Evolutionary conservation across 1,140 invertebrate genomes (phyloP).

Genomic region (Danaus melanippus): DNA sequence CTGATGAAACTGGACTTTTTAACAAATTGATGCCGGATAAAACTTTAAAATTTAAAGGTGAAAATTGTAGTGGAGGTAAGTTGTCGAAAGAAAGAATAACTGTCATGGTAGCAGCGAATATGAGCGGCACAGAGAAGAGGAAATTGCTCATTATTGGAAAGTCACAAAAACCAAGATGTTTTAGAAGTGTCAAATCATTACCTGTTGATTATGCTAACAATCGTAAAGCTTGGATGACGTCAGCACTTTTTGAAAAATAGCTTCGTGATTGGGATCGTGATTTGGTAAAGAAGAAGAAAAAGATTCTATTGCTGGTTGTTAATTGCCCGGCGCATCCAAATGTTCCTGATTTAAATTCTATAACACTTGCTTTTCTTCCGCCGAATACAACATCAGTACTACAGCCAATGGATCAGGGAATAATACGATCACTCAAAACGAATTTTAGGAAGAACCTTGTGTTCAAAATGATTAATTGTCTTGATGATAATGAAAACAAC

Average conservation of each 20-base stretch:
- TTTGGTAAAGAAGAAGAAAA: conserved; percentile 13
- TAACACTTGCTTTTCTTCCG: conserved; percentile 16
- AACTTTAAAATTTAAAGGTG: conserved; percentile 23
- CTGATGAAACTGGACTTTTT: conserved; percentile 15
- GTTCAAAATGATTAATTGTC: conserved; percentile 21
- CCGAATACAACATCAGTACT: conserved; percentile 11
- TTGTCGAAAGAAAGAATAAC: conserved; percentile 9
- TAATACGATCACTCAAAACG: conserved; percentile 28
- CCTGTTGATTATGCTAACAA: conserved; percentile 28
- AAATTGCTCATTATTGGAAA: conserved; percentile 22
- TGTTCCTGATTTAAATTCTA: conserved; percentile 17
- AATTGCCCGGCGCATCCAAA: conserved; percentile 21
- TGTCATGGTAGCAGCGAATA: conserved; percentile 9
- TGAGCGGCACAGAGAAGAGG: conserved; percentile 14
- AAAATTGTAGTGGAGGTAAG: conserved; percentile 2
- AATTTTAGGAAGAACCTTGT: conserved; percentile 28
- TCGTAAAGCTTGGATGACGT: conserved; percentile 24
- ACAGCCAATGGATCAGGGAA: conserved; percentile 15
- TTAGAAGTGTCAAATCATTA: conserved; percentile 16
- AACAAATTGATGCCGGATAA: conserved; percentile 16
- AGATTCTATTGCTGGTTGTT: conserved; percentile 23
- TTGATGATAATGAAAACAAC: conserved; percentile 24
- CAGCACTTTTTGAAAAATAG: conserved; percentile 21
- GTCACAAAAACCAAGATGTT: conserved; percentile 14
- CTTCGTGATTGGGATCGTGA: conserved; percentile 20